Conservation (phyloP, 2,888 invertebrate genomes). For the Hetaerina titia region DNA sequence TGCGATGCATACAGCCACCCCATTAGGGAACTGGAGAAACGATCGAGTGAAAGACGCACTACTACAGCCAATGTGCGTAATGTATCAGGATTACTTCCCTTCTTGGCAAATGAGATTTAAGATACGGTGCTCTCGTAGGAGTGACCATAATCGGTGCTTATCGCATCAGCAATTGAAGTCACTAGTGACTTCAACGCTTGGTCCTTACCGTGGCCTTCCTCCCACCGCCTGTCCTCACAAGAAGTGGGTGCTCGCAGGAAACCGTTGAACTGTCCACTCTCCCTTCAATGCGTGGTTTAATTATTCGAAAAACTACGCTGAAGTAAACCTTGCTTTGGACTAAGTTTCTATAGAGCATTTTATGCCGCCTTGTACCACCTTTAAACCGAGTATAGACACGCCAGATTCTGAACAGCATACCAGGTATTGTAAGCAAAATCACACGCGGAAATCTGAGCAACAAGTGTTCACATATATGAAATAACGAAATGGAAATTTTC, state of each 20-base stretch:
- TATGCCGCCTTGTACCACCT: not conserved
- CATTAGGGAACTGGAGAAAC: not conserved
- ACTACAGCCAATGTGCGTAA: not conserved
- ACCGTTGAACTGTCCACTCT: not conserved
- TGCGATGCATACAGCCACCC: too few relatives aligned
- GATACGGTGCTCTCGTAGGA: not conserved
- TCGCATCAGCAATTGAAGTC: conserved; percentile 53
- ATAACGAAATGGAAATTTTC: too few relatives aligned
- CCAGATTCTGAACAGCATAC: not conserved
- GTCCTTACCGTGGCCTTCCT: not conserved
- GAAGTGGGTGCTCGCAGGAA: conserved; percentile 46
- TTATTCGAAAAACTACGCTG: not conserved
- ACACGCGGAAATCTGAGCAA: too few relatives aligned
- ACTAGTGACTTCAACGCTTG: conserved; percentile 14
- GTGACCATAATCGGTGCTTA: conserved; percentile 37
- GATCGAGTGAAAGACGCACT: not conserved
- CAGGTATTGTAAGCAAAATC: not conserved
- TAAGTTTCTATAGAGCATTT: not conserved
- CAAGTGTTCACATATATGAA: too few relatives aligned
- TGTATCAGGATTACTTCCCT: not conserved
- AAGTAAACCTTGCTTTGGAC: not conserved
- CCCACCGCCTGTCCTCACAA: not conserved
- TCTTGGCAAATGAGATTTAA: conserved; percentile 31
- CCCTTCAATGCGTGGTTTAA: not conserved
- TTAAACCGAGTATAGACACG: not conserved